Percentiles rank a stretch among this genome's conserved stretches.
phyloP scores from a whole-genome alignment of 2,888 invertebrate species.

The Drosophila kuntzei region DNA sequence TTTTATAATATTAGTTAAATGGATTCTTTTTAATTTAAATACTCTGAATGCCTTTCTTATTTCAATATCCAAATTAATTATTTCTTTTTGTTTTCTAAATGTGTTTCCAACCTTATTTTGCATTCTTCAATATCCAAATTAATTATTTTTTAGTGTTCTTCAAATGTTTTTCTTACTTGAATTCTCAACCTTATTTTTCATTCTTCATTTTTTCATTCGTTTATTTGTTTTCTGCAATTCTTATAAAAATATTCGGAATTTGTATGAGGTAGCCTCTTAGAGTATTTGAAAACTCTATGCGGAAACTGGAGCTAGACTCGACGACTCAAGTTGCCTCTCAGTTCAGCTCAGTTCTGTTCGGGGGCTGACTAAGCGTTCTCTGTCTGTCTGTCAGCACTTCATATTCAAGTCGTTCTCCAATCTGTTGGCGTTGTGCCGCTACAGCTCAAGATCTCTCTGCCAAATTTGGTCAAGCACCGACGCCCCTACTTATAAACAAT shows the following conservation, averaged over 20 bases:
- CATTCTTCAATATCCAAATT: not conserved
- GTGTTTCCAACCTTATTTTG: no score
- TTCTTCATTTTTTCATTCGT: not conserved
- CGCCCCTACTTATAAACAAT: slow-evolving; percentile 70
- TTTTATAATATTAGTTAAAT: no score
- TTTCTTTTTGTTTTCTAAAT: no score
- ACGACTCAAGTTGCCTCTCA: slow-evolving; percentile 23
- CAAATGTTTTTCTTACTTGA: no score
- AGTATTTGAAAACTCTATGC: slow-evolving; percentile 11
- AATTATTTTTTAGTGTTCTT: no score
- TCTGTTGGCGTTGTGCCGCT: slow-evolving; percentile 32
- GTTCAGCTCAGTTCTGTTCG: slow-evolving; percentile 22
- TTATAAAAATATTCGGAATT: not conserved
- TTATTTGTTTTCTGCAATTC: not conserved
- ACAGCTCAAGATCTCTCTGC: slow-evolving; percentile 42
- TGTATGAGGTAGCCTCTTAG: not conserved
- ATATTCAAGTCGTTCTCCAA: slow-evolving; percentile 52
- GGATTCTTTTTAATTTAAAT: no score
- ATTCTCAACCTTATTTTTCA: no score
- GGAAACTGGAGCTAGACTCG: slow-evolving; percentile 36
- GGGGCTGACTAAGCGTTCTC: slow-evolving; percentile 64
- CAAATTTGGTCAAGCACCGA: slow-evolving; percentile 75
- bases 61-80: no score
- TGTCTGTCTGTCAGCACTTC: slow-evolving; percentile 62
- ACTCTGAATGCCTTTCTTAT: no score